phyloP scores from a whole-genome alignment of 2,113 vertebrate species.

The Astatoreochromis straeleni region DNA sequence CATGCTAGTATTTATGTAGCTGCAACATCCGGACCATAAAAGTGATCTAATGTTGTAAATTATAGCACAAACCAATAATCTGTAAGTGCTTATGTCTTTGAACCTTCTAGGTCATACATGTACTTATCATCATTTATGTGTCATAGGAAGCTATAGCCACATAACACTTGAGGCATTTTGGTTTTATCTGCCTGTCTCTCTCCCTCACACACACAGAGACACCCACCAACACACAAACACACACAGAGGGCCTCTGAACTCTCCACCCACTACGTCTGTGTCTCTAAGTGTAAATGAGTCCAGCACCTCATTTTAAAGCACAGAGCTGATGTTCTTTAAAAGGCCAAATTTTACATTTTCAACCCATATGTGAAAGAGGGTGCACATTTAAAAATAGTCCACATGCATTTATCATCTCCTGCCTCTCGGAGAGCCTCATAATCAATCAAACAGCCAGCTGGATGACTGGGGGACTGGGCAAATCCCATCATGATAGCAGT shows the following conservation, averaged over 20 bases:
- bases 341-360: conserved; percentile 19
- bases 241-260: not conserved
- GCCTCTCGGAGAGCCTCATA: not conserved
- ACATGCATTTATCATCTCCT: not conserved
- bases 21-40: not conserved
- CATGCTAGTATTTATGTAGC: not conserved
- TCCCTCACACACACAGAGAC: not conserved
- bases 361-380: not conserved
- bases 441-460: conserved; percentile 13
- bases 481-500: not conserved
- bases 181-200: not conserved
- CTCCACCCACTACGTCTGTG: not conserved
- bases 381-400: not conserved
- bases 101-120: conserved; percentile 3
- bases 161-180: not conserved
- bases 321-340: not conserved
- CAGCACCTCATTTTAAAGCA: not conserved
- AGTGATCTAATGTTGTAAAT: not conserved
- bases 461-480: not conserved
- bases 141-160: not conserved
- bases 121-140: not conserved
- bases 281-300: not conserved
- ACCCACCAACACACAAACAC: not conserved
- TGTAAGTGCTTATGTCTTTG: conserved; percentile 11
- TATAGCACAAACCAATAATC: not conserved